These are phyloP conservation scores for Episyrphus balteatus DNA, from an alignment of 1,140 invertebrate genomes.

Conservation along the genomic window DNA sequence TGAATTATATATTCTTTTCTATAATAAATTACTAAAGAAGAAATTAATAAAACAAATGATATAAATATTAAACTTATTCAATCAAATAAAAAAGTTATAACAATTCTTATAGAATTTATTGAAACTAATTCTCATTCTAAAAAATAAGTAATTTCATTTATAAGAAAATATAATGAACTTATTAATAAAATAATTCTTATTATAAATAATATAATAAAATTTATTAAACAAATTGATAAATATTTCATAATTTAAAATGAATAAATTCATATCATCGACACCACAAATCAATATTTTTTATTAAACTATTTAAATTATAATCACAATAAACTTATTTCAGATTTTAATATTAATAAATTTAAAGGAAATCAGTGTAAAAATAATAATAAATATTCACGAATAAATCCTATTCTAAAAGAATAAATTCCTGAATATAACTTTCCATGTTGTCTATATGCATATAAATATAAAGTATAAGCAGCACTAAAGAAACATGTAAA, in stretches of 20 bases:
- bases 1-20: constrained; percentile 45
- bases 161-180: constrained; percentile 37
- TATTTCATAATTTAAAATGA: constrained; percentile 37
- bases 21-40: constrained; percentile 48
- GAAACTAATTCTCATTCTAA: constrained; percentile 41
- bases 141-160: constrained; percentile 38
- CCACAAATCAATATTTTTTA: constrained; percentile 50
- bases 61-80: constrained; percentile 48
- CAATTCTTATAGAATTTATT: constrained; percentile 38
- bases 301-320: constrained; percentile 50
- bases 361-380: constrained; percentile 48
- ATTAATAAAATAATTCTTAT: constrained; percentile 38
- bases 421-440: constrained; percentile 32
- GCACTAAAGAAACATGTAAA: constrained; percentile 39
- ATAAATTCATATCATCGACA: constrained; percentile 40
- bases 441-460: constrained; percentile 46
- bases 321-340: constrained; percentile 40
- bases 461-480: constrained; percentile 39
- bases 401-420: constrained; percentile 26
- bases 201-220: constrained; percentile 45
- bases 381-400: constrained; percentile 47
- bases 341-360: constrained; percentile 46
- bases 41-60: constrained; percentile 48
- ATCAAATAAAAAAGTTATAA: constrained; percentile 46
- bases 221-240: constrained; percentile 36